These are phyloP conservation scores for Chromoteleia sp. DNA, from an alignment of 2,888 invertebrate genomes.

Conservation along the genomic window DNA sequence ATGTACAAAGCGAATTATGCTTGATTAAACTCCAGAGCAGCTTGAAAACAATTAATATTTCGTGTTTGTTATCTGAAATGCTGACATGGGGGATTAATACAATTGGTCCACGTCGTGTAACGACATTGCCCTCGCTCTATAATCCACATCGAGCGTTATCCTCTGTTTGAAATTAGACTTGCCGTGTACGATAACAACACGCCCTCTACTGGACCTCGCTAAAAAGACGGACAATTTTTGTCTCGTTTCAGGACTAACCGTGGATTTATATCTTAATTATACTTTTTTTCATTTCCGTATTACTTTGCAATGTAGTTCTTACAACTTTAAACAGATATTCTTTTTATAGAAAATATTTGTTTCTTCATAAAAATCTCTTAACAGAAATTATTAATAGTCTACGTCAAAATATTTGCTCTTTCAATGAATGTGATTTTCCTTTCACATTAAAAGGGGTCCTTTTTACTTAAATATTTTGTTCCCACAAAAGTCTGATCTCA, in stretches of 20 bases:
- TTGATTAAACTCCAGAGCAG: constrained; percentile 3
- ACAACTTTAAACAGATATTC: too few relatives aligned
- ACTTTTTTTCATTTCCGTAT: too few relatives aligned
- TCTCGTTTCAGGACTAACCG: not conserved
- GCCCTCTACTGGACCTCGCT: not conserved
- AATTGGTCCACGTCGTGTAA: constrained; percentile 23
- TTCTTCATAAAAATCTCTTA: too few relatives aligned
- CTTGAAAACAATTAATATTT: constrained; percentile 32
- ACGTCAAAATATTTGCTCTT: too few relatives aligned
- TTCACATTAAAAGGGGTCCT: too few relatives aligned
- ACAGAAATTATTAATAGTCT: too few relatives aligned
- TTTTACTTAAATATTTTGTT: too few relatives aligned
- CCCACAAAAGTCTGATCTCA: too few relatives aligned
- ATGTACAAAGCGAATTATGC: not conserved
- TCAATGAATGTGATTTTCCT: too few relatives aligned
- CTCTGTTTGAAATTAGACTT: constrained; percentile 20
- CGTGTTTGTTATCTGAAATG: constrained; percentile 28
- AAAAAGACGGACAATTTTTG: not conserved
- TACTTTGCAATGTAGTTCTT: too few relatives aligned
- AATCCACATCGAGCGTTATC: constrained; percentile 26
- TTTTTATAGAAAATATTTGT: too few relatives aligned
- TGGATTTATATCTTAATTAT: not conserved
- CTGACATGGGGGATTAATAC: constrained; percentile 33
- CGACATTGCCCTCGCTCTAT: constrained; percentile 27
- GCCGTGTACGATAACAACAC: constrained; percentile 6